Evolutionary conservation across 2,113 vertebrate species (phyloP), one percentile per base, ranked within the genome.

Genomic region (Megaceryle maxima): DNA sequence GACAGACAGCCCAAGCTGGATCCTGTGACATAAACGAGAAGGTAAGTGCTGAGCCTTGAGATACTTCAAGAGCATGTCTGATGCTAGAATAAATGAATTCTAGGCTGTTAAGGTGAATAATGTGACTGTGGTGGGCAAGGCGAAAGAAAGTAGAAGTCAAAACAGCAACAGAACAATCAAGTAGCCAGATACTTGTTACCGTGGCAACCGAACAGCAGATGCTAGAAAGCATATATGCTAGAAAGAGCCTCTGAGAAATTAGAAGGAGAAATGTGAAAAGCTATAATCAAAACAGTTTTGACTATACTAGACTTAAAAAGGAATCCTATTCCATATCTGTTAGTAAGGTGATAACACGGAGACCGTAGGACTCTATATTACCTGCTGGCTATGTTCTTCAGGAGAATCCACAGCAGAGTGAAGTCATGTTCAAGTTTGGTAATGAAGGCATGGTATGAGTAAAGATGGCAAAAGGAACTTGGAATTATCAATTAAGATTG

Each of bases 101-200:
- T 81, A 1, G 14, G 33, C 41, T 57, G 37, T 62, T 59, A 50
- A 67, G 50, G 67, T 62, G 17, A 79, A 56, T 3, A 90, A 70
- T 35, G 51, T 8, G 48, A 77, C 0, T 1, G 10, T 59, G 56
- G 68, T 53, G 60, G 77, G 51, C 39, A 94, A 80, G 22, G n/a
- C 25, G 21, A 31, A 76, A 74, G 64, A 63, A 85, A 96, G 68
- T 0, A 53, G 5, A 76, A 96, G 41, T 81, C 75, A 94, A 90
- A 96, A 59, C 26, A 91, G 68, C 67, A 89, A 69, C 51, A 92
- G 43, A 83, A 90, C 76, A 81, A 76, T 56, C 60, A 84, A 59
- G 24, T 5, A 39, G 68, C 28, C 2, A 26, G 22, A 67, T 60
- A 51, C 31, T 48, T 48, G 69, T 79, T 84, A 44, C 90, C 28